A percentile compares a stretch with the other conserved stretches of the same genome.
Evolutionary conservation across 2,113 vertebrate species (phyloP).

Genomic region (Cepphus grylle): DNA sequence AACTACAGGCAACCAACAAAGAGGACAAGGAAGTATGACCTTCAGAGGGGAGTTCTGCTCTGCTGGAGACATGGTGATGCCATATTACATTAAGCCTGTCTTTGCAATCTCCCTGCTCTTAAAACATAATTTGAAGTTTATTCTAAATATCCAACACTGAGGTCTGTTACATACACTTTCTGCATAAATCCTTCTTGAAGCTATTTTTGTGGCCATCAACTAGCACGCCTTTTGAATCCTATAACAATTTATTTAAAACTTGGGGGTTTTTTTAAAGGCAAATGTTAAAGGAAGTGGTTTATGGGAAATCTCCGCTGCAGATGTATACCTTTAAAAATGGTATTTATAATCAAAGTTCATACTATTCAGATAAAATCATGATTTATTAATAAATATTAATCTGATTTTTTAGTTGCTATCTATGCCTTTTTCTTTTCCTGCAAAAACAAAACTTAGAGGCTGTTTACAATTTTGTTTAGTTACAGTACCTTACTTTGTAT

Average conservation of each 20-base stretch:
- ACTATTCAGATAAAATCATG: background rate
- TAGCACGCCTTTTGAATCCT: background rate
- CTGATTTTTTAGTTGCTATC: background rate
- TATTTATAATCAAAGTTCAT: background rate
- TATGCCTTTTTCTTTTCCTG: background rate
- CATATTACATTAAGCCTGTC: background rate
- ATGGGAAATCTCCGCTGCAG: background rate
- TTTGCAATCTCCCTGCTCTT: background rate
- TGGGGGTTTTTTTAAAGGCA: background rate
- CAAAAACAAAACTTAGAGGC: background rate
- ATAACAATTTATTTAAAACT: background rate
- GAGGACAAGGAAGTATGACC: background rate
- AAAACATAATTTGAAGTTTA: background rate
- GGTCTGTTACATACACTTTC: background rate
- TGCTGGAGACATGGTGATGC: background rate
- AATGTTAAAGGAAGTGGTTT: background rate
- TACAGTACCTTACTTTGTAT: background rate
- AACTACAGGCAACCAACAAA: background rate
- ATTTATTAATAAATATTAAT: background rate
- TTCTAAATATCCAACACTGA: background rate
- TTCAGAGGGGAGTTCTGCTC: constrained; percentile 31
- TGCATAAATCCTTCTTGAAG: background rate
- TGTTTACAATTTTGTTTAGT: background rate
- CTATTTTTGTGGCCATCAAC: background rate
- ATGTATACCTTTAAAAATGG: background rate